Base-by-base conservation (phyloP, 2,113 vertebrate species). In the Odontophorus gujanensis region DNA sequence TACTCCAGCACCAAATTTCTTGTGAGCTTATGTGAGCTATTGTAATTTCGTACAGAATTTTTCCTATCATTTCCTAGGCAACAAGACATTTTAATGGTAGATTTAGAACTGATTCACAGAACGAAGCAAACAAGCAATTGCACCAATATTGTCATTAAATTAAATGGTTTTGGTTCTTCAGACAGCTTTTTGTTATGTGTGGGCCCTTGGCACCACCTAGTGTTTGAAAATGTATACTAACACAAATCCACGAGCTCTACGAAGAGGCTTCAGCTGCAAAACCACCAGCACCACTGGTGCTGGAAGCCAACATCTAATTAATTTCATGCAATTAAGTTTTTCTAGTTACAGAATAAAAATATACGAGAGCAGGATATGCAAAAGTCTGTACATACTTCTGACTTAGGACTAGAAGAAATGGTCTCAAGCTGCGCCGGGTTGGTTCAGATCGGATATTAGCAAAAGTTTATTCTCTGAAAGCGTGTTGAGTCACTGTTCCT, bases 181-280 rank as follows among this genome's bases (percentile, higher is more conserved):
- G 34, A 19, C 38, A 47, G 45, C 26, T 59, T 88, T 66, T 90
- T 48, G 36, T 32, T 62, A 45, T 84, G 24, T 42, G 14, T 94
- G 88, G 77, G n/a, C 55, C 7, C 71, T 76, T 95, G 57, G 93
- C 96, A 93, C 96, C 96, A 97, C 66, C 96, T 96, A 96, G 93
- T 89, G 96, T 93, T 91, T 72, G 48, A 51, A 95, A 93, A 63
- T 4, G 16, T 28, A 40, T 32, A 85, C 7, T 65, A 42, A 1
- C 61, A 55, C 38, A 24, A 43, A 28, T 48, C 5, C 28, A 30
- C 51, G 25, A 51, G n/a, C 59, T 36, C 25, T 80, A 11, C 7
- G 10, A 58, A 90, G 62, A 81, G 10, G 12, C 63, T 87, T 67
- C 16, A 81, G 14, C 45, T 13, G 1, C 24, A 69, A 57, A 53